Evolutionary conservation across 2,888 invertebrate species (phyloP), one percentile per base, ranked within the genome.

Genomic region (Pteria penguin): DNA sequence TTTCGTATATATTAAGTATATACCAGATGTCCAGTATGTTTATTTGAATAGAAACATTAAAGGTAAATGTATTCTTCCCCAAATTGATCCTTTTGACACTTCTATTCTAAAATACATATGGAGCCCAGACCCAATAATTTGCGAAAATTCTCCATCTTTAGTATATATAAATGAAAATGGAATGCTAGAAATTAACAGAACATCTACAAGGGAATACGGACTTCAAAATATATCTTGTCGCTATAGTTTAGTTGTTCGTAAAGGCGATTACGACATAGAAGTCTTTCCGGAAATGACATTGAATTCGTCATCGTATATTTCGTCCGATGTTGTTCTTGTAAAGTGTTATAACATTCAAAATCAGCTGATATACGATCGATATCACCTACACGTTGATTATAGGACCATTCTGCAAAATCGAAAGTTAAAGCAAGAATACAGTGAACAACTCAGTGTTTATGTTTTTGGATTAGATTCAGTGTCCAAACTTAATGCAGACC

Each of bases 231-330:
- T 72, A n/a, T 65, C 62, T 4, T 84, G 83, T 71, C 60, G 66
- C 2, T 85, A 82, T 22, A 72, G 67, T 26, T 62, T 77, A 18
- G 66, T 83, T 14, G 66, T 72, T 1, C 54, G 82, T 45, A 71
- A 73, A 5, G 75, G 82, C 54, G 85, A 85, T 58, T 72, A 82
- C 45, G 77, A 67, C 32, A 78, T 85, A 8, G 33, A 71, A 18
- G 80, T 80, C 31, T 79, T 71, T 36, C 55, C 72, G 4, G 82
- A 81, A 36, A 71, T 80, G 11, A 29, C 27, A 29, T 76, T 82
- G 33, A 52, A 62, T 14, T 65, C 73, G 32, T 57, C 68, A 11
- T 27, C 31, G 11, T 57, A 68, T 24, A 55, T 68, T 8, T 22
- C 55, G 5, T 31, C 32, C 2, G 68, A 68, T 4, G 32, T 68